Conservation (phyloP, 2,888 invertebrate species). For the Drosophila affinis region DNA sequence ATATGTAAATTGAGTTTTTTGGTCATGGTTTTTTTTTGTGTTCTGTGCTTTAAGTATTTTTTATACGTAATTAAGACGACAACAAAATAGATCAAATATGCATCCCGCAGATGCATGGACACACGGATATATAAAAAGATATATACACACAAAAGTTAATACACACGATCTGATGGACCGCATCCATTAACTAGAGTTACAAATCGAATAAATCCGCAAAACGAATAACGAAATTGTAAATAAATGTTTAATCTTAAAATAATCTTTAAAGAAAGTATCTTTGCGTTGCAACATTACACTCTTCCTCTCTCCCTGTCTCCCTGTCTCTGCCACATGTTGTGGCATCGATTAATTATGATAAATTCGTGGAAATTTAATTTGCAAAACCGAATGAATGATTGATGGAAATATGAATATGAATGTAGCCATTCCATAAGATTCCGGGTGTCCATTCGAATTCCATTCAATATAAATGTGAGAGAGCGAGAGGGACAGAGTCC, state of each 20-base stretch:
- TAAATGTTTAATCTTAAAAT: conserved; percentile 73
- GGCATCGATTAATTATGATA: conserved; percentile 67
- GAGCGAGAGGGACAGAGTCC: not conserved
- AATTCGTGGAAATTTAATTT: conserved; percentile 63
- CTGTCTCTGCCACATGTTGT: not conserved
- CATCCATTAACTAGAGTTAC: conserved; percentile 21
- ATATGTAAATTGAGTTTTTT: conserved; percentile 69
- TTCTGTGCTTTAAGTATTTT: conserved; percentile 76
- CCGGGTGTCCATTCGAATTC: not conserved
- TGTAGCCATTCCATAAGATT: conserved; percentile 38
- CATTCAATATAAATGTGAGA: conserved; percentile 8
- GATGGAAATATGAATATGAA: conserved; percentile 55
- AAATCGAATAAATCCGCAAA: conserved; percentile 52
- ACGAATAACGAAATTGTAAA: conserved; percentile 65
- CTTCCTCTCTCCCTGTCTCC: conserved; percentile 49
- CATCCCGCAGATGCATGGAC: conserved; percentile 18
- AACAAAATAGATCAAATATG: conserved; percentile 42
- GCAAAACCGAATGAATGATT: conserved; percentile 60
- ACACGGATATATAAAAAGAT: conserved; percentile 11
- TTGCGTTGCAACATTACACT: conserved; percentile 7
- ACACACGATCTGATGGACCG: conserved; percentile 19
- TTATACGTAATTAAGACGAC: conserved; percentile 73
- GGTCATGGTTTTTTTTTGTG: conserved; percentile 25
- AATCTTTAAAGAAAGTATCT: conserved; percentile 12
- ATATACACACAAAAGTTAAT: conserved; percentile 15